Percentiles rank a stretch among this genome's conserved stretches.
phyloP scores from a whole-genome alignment of 2,113 vertebrate species.

The Lepus americanus region DNA sequence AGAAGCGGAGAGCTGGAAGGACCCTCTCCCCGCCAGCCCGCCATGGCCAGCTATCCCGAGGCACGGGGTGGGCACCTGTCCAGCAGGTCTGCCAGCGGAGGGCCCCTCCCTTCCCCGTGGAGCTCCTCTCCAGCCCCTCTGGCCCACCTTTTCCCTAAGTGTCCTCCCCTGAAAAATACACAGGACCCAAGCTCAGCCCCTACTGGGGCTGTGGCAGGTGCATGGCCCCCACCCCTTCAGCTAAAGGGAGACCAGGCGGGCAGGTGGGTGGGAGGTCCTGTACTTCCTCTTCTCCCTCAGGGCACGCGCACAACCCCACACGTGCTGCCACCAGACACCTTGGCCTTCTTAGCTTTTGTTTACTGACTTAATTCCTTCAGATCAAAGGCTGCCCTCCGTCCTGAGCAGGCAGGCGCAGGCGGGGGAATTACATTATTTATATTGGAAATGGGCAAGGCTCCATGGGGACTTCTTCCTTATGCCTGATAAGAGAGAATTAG shows the following conservation, averaged over 20 bases:
- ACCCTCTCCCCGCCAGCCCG: no score
- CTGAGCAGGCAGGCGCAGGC: background rate
- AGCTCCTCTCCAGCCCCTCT: background rate
- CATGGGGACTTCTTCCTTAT: conserved; percentile 54
- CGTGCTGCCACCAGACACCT: conserved; percentile 1
- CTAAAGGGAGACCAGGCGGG: no score
- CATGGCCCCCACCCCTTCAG: background rate
- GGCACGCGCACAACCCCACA: conserved; percentile 42
- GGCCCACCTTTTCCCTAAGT: background rate
- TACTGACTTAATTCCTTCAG: conserved; percentile 78
- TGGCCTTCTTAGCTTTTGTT: conserved; percentile 63
- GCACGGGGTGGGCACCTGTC: background rate
- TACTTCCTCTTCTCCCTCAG: background rate
- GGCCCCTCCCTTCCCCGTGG: background rate
- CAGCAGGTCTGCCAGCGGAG: background rate
- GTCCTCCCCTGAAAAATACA: background rate
- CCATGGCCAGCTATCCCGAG: background rate
- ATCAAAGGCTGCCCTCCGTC: conserved; percentile 76
- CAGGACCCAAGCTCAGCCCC: background rate
- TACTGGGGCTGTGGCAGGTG: background rate
- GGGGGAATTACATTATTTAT: conserved; percentile 77
- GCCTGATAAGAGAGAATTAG: conserved; percentile 78
- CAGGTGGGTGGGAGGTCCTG: background rate
- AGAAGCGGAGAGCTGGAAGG: background rate
- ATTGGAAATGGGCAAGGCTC: conserved; percentile 74